Evolutionary conservation across 2,113 vertebrate genomes (phyloP), one percentile per base, ranked within the genome.

Genomic region (Canis aureus): DNA sequence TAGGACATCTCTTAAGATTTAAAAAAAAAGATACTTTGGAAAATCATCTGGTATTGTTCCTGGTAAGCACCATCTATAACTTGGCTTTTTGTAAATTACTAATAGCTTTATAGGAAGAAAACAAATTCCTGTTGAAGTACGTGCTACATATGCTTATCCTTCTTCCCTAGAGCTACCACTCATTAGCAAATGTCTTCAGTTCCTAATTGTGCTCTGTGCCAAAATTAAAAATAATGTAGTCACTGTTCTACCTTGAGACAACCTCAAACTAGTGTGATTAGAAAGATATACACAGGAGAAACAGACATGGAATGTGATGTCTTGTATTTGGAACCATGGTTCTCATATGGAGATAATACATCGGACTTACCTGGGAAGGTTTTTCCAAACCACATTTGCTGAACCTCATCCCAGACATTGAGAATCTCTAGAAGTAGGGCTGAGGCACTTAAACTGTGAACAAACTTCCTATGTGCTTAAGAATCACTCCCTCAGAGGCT

Each of bases 41-140:
- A 83, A 91, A 55, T 32, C 22, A 38, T 92, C 66, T 78, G 51
- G 11, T 11, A 53, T 43, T 64, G 19, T 73, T 94, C 20, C 74
- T 57, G 43, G 27, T 17, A 71, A 96, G 29, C 43, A 67, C 29
- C 79, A 76, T 62, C 20, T 35, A n/a, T 78, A 85, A 51, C 38
- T 62, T 38, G 17, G 5, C 43, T 29, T 91, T 91, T 43, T 89
- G 4, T 96, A 57, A 59, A 87, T 73, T 53, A 88, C 32, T 32
- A 81, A 25, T 71, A 83, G 62, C 23, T 93, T 95, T 91, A 38
- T 19, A 69, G 27, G 80, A 80, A 13, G 35, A 81, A 88, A 91
- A 51, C 29, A 64, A 20, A 66, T 92, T 87, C 25, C 57, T 17
- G 2, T 81, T 71, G 59, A 97, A 92, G 85, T 59, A 49, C n/a